Conservation (phyloP, 2,113 vertebrate species). For the Hassar affinis region DNA sequence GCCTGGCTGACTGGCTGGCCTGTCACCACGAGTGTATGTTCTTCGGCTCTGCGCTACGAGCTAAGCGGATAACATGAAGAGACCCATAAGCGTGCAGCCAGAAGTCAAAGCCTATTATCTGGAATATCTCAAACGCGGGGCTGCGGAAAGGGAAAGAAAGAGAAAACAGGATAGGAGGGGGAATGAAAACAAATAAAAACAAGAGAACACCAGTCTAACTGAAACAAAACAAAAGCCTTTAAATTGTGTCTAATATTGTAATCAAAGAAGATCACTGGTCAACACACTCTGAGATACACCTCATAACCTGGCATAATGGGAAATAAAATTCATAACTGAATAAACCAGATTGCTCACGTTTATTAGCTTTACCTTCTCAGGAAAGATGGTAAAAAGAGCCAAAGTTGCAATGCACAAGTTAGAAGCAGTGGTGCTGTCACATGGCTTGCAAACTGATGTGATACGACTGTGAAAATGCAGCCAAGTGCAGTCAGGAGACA, state of each 20-base stretch:
- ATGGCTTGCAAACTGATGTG: conserved; percentile 87
- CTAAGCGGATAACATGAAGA: conserved; percentile 99
- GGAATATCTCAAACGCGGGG: conserved; percentile 89
- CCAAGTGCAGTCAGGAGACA: conserved; percentile 96
- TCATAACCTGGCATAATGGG: not conserved
- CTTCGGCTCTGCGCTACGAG: conserved; percentile 97
- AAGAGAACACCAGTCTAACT: not conserved
- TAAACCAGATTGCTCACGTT: not conserved
- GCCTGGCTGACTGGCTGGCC: conserved; percentile 99
- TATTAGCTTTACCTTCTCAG: not conserved
- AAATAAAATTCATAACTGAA: not conserved
- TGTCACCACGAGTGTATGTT: conserved; percentile 99
- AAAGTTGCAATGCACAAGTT: conserved; percentile 77
- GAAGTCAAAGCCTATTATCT: conserved; percentile 99
- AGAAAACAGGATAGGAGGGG: conserved; percentile 75
- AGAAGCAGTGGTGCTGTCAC: conserved; percentile 74
- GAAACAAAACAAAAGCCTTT: not conserved
- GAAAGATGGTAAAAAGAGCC: not conserved
- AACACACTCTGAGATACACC: not conserved
- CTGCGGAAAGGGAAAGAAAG: conserved; percentile 71
- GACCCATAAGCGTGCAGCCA: conserved; percentile 99
- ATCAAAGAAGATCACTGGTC: not conserved
- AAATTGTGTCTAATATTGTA: not conserved
- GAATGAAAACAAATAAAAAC: not conserved
- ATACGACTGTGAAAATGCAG: conserved; percentile 93